Evolutionary conservation across 2,888 invertebrate species (phyloP), one percentile per base, ranked within the genome.

Genomic region (Acrocyrtus sp.): DNA sequence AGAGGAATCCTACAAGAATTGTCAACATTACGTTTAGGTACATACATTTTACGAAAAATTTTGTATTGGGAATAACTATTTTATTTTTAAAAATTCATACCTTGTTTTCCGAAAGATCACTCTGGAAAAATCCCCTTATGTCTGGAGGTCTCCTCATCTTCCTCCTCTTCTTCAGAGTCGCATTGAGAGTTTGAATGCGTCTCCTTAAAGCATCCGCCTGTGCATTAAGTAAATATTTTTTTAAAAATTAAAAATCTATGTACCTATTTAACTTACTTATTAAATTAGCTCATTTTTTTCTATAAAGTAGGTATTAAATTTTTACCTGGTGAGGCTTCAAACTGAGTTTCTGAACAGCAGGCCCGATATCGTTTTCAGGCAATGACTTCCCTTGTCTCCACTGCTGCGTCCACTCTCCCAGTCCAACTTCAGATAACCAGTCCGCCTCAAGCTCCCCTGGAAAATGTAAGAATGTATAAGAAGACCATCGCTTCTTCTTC

Each of bases 171-270:
- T 91, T 87, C 34, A 92, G 88, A 0, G 93, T 93, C 75, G 90
- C 89, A 85, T 93, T 94, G 68, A 93, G 87, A 10, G 92, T 89
- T 65, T 90, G 87, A 27, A 94, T 91, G 21, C 93, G 86, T 63
- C 91, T 87, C 78, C 90, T 87, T 24, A 93, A 91, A 1, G 92
- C 92, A 68, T 91, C 91, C 0, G 92, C 93, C 85, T 94, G 66
- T 17, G 50, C 17, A 57, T 45, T 5, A 45, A 12, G 5, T 5
- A 45, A 45, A 34, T 34, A 12, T 34, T 34, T 8, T 34, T 34
- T 34, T 5, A 34, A 34, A 34, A n/a, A n/a, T n/a, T n/a, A n/a
- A n/a, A n/a, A n/a, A n/a, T n/a, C n/a, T n/a, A n/a, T n/a, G n/a
- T n/a, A n/a, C n/a, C n/a, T n/a, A n/a, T n/a, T n/a, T n/a, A n/a